Conservation (phyloP, 2,888 invertebrate species). For the Nymphalis polychloros region DNA sequence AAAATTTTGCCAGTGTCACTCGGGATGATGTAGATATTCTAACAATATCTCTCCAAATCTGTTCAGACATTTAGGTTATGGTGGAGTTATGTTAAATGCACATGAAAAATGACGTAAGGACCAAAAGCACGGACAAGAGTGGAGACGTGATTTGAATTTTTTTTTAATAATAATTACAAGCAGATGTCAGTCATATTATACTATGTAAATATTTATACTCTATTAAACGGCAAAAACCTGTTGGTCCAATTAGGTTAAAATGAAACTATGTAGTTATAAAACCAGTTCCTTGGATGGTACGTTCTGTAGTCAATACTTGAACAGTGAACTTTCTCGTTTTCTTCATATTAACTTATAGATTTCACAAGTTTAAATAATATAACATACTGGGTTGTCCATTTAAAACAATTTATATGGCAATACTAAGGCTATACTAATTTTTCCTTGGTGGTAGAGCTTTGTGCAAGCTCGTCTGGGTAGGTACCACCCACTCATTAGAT, state of each 20-base stretch:
- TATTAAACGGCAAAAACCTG: slow-evolving; percentile 17
- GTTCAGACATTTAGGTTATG: too few relatives aligned
- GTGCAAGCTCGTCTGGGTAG: too few relatives aligned
- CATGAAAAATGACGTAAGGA: too few relatives aligned
- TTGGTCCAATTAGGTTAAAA: slow-evolving; percentile 23
- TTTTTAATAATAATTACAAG: not conserved
- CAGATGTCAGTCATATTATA: not conserved
- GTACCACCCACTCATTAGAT: too few relatives aligned
- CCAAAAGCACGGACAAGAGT: too few relatives aligned
- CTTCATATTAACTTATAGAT: not conserved
- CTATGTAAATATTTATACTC: not conserved
- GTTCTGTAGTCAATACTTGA: slow-evolving; percentile 12
- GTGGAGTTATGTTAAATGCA: too few relatives aligned
- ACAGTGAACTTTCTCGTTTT: slow-evolving; percentile 19
- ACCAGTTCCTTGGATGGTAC: not conserved
- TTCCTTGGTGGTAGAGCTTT: too few relatives aligned
- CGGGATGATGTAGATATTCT: too few relatives aligned
- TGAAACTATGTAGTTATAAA: slow-evolving; percentile 24
- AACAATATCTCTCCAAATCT: too few relatives aligned
- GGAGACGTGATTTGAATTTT: too few relatives aligned
- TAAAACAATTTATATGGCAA: not conserved
- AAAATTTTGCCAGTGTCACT: too few relatives aligned
- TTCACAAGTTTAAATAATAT: not conserved
- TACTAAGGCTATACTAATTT: too few relatives aligned
- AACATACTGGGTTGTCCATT: not conserved